These are phyloP conservation scores for Leptopilina myrica DNA, from an alignment of 2,888 invertebrate species.

Conservation along the genomic window DNA sequence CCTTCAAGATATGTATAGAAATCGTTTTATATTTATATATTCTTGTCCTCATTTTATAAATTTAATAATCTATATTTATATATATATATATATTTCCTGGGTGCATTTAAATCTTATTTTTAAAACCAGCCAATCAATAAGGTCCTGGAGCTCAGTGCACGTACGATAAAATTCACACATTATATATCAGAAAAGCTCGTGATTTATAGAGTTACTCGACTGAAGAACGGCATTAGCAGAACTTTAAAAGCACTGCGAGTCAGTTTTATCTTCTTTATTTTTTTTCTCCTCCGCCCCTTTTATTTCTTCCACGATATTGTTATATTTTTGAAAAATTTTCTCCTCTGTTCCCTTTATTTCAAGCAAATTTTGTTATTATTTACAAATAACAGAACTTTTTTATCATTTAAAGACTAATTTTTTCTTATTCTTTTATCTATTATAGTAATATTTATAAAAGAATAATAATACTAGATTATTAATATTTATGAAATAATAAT, in stretches of 20 bases:
- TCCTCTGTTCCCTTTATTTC: no score
- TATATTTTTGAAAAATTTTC: background rate
- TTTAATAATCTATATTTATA: background rate
- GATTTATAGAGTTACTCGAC: conserved; percentile 11
- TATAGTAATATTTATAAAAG: no score
- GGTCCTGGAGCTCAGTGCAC: conserved; percentile 1
- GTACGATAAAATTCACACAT: conserved; percentile 14
- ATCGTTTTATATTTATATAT: no score
- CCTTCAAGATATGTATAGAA: no score
- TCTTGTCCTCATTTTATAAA: no score
- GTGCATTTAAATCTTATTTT: conserved; percentile 6
- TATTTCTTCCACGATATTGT: background rate
- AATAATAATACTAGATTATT: no score
- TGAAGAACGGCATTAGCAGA: conserved; percentile 14
- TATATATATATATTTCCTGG: background rate
- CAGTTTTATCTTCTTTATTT: background rate
- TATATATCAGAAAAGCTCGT: conserved; percentile 14
- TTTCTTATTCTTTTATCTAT: no score
- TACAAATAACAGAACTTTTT: no score
- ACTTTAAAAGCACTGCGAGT: conserved; percentile 11
- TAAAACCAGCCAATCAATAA: conserved; percentile 4
- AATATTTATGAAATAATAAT: no score
- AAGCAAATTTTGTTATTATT: no score
- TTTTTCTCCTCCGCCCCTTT: background rate
- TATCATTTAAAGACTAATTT: no score